Evolutionary conservation across 2,113 vertebrate species (phyloP).

Genomic region (Dicerorhinus sumatrensis): DNA sequence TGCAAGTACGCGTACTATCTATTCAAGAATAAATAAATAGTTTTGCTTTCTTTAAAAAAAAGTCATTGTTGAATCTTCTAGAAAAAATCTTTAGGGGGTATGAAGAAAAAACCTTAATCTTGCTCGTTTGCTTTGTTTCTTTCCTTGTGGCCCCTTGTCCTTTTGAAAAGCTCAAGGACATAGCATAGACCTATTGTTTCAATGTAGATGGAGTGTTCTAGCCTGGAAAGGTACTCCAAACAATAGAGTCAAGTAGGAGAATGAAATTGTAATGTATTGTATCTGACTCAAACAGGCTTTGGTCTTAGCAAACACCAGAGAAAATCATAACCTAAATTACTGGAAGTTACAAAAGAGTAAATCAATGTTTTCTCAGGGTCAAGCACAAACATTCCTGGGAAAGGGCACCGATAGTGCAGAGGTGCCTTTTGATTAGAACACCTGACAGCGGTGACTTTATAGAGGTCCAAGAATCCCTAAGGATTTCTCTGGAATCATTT

Average conservation of each 20-base stretch:
- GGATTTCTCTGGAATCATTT: slow-evolving; percentile 19
- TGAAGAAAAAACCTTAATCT: slow-evolving; percentile 1
- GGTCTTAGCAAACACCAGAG: slow-evolving; percentile 40
- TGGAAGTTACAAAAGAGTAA: slow-evolving; percentile 30
- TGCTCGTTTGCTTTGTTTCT: background rate
- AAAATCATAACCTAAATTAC: background rate
- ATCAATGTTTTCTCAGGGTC: slow-evolving; percentile 52
- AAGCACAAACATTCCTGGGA: slow-evolving; percentile 7
- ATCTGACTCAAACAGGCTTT: slow-evolving; percentile 31
- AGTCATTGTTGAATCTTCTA: background rate
- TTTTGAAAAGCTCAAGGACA: slow-evolving; percentile 29
- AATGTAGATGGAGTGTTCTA: background rate
- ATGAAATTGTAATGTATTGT: background rate
- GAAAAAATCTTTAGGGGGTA: background rate
- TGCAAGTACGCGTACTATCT: background rate
- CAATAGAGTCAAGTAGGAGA: background rate
- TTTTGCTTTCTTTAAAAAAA: background rate
- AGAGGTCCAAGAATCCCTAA: background rate
- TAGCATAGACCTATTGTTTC: background rate
- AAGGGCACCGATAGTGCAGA: slow-evolving; percentile 29
- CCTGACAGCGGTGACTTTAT: background rate
- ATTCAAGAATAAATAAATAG: background rate
- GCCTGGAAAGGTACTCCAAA: background rate
- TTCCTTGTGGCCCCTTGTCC: background rate
- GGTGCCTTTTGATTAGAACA: slow-evolving; percentile 61